phyloP scores from a whole-genome alignment of 2,888 invertebrate species.

The Steinernema carpocapsae region DNA sequence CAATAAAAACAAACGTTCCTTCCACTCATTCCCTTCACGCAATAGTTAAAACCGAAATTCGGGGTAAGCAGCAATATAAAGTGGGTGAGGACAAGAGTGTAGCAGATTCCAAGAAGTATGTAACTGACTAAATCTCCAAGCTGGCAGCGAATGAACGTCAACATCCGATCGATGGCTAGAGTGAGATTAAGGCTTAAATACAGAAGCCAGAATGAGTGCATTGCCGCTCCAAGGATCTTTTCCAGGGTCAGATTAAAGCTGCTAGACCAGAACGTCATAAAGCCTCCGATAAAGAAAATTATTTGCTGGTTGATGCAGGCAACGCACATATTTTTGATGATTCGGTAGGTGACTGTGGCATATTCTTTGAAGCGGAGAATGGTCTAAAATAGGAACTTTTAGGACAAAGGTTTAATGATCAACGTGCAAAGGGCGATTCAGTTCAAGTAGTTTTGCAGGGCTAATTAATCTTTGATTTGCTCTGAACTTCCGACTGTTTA shows the following conservation, averaged over 20 bases:
- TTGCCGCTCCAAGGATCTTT: neutral
- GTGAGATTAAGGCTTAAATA: neutral
- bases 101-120: neutral
- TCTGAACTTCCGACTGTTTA: no score
- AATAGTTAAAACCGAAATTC: neutral
- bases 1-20: neutral
- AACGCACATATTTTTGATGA: conserved; percentile 7
- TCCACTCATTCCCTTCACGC: no score
- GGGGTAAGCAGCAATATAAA: neutral
- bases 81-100: neutral
- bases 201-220: conserved; percentile 2
- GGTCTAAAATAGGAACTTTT: neutral
- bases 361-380: conserved; percentile 13
- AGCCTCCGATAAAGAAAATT: neutral
- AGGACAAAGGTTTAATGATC: no score
- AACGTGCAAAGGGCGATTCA: no score
- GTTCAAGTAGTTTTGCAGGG: no score
- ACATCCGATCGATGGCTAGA: conserved; percentile 11
- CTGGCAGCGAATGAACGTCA: neutral
- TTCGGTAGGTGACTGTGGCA: neutral
- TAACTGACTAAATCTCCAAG: neutral
- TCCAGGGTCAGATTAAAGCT: neutral
- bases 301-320: conserved; percentile 3
- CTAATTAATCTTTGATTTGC: no score
- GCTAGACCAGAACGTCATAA: neutral